These are phyloP conservation scores for Enteromius mattozi DNA, from an alignment of 2,797 vertebrate species.

Conservation along the genomic window DNA sequence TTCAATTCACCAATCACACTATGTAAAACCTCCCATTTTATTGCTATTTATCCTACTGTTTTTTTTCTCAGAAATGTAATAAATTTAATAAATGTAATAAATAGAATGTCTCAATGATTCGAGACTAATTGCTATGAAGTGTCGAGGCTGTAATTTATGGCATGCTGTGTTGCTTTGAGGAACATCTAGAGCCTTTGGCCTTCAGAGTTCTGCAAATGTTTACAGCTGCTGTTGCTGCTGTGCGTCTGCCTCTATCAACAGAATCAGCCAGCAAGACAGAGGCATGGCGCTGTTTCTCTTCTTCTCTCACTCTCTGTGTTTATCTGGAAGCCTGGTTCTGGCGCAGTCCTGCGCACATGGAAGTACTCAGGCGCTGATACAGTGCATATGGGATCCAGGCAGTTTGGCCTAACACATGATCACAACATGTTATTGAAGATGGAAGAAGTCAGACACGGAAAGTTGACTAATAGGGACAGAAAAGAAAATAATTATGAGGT, in stretches of 20 bases:
- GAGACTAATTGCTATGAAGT: slow-evolving; percentile 16
- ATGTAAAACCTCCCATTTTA: not conserved
- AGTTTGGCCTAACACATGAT: slow-evolving; percentile 37
- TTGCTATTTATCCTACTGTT: not conserved
- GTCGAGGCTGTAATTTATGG: slow-evolving; percentile 13
- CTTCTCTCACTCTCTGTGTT: slow-evolving; percentile 58
- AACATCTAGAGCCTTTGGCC: slow-evolving; percentile 22
- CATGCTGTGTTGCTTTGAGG: slow-evolving; percentile 19
- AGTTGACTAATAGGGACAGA: slow-evolving; percentile 33
- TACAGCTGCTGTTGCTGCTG: slow-evolving; percentile 30
- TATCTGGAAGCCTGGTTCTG: slow-evolving; percentile 67
- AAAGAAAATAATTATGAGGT: slow-evolving; percentile 57
- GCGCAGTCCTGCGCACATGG: slow-evolving; percentile 74
- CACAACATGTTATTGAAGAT: slow-evolving; percentile 57
- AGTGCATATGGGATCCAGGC: slow-evolving; percentile 75
- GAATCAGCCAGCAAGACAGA: slow-evolving; percentile 23
- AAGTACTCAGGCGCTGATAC: slow-evolving; percentile 78
- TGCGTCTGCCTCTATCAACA: not conserved
- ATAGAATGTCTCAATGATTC: not conserved
- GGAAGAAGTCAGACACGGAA: slow-evolving; percentile 59
- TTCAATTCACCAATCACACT: too few relatives aligned
- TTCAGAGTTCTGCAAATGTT: slow-evolving; percentile 44
- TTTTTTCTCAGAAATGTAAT: not conserved
- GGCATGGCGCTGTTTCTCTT: slow-evolving; percentile 28
- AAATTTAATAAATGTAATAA: too few relatives aligned